Percentiles rank a stretch among this genome's conserved stretches.
Conservation (phyloP, 2,113 vertebrate species). For the Percina caprodes region DNA sequence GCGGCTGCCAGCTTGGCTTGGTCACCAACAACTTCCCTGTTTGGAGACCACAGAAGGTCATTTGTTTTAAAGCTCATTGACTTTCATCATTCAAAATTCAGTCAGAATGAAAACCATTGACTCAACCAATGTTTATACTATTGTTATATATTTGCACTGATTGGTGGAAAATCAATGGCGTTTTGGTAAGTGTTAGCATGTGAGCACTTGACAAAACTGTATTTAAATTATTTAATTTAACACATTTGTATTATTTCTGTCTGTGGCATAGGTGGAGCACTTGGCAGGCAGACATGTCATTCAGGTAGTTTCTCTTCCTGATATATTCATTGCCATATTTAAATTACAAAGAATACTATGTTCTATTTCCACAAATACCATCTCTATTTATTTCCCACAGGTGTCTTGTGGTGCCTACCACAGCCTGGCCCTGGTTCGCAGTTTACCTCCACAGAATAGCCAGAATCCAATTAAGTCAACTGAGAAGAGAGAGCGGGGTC, state of each 20-base stretch:
- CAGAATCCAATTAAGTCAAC: constrained; percentile 84
- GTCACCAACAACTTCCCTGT: constrained; percentile 92
- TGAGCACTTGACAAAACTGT: neutral
- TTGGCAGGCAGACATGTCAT: constrained; percentile 93
- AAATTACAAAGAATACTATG: neutral
- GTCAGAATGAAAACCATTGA: neutral
- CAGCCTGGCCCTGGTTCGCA: constrained; percentile 93
- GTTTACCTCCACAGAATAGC: constrained; percentile 82
- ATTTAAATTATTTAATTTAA: neutral
- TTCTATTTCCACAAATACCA: neutral
- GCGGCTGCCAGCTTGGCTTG: constrained; percentile 94
- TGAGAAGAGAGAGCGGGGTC: constrained; percentile 89
- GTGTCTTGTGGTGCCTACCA: constrained; percentile 94
- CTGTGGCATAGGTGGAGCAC: constrained; percentile 87
- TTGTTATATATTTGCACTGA: neutral
- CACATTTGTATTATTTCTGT: constrained; percentile 9
- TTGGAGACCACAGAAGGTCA: constrained; percentile 89
- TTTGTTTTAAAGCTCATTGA: neutral
- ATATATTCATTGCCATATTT: neutral
- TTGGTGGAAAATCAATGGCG: neutral
- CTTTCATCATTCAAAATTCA: neutral
- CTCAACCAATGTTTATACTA: neutral
- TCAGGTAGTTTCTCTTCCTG: constrained; percentile 78
- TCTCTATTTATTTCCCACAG: constrained; percentile 45
- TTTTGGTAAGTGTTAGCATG: neutral